These are phyloP conservation scores for Porites lobata DNA, from an alignment of 92 coral and sea anemone species.

Conservation along the genomic window DNA sequence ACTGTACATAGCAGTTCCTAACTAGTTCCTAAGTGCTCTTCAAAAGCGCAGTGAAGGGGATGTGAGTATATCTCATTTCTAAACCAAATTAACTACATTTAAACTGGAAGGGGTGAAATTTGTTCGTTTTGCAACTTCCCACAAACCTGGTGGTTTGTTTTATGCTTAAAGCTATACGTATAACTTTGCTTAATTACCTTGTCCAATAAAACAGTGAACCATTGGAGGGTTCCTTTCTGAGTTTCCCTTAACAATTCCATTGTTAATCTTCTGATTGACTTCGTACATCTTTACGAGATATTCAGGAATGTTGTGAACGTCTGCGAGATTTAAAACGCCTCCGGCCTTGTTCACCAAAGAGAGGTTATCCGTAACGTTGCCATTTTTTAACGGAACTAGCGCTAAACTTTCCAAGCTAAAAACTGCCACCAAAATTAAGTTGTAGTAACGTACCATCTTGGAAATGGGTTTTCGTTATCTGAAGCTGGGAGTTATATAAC, in stretches of 20 bases:
- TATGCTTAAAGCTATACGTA: too few species aligned
- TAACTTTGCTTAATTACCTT: conserved; percentile 12
- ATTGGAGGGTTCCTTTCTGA: neutral
- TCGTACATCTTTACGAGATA: neutral
- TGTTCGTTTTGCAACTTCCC: too few species aligned
- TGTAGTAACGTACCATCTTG: neutral
- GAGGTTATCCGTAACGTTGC: neutral
- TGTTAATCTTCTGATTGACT: neutral
- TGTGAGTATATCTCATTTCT: too few species aligned
- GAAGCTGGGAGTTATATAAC: too few species aligned
- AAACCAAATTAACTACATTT: too few species aligned
- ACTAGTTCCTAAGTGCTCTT: too few species aligned
- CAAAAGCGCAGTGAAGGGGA: too few species aligned
- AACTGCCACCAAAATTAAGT: neutral
- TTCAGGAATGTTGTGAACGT: neutral
- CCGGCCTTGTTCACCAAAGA: neutral
- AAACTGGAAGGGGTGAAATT: too few species aligned
- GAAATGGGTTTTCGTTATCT: neutral
- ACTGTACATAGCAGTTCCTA: too few species aligned
- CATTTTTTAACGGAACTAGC: neutral
- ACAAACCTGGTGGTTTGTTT: too few species aligned
- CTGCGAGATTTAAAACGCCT: neutral
- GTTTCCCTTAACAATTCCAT: neutral
- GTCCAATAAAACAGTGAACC: conserved; percentile 9
- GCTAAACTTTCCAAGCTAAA: neutral